Conservation (phyloP, 2,113 vertebrate genomes). For the Motacilla alba region DNA sequence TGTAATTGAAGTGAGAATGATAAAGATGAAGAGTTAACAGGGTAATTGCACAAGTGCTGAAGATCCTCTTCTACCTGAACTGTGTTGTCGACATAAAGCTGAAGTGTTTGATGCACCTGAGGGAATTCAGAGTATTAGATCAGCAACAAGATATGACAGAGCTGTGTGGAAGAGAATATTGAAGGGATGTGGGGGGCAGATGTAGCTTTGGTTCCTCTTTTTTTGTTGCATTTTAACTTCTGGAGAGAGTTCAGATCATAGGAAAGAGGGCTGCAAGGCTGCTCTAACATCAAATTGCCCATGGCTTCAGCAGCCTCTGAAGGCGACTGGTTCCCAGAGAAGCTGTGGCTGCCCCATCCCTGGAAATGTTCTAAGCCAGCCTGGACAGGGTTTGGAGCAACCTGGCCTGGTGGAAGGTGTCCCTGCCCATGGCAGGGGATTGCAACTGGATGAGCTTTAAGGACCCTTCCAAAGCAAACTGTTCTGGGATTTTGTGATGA, state of each 20-base stretch:
- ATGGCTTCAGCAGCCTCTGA: neutral
- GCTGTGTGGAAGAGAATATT: neutral
- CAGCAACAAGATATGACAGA: neutral
- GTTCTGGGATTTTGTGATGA: neutral
- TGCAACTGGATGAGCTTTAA: neutral
- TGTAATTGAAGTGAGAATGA: slow-evolving; percentile 5
- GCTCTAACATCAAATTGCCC: neutral
- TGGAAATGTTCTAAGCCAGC: neutral
- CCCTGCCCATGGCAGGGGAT: neutral
- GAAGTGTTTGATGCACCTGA: neutral
- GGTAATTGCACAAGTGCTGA: neutral
- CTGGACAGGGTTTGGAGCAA: neutral
- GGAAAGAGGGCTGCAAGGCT: neutral
- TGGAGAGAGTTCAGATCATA: neutral
- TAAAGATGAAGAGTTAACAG: neutral
- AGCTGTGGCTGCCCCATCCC: neutral
- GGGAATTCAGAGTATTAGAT: neutral
- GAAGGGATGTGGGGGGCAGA: neutral
- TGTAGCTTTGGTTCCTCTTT: neutral
- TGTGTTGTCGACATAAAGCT: neutral
- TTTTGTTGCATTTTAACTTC: neutral
- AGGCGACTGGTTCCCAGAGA: neutral
- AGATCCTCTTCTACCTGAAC: neutral
- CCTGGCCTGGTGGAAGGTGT: neutral
- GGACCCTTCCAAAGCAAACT: neutral